Evolutionary conservation across 2,797 vertebrate genomes (phyloP).

Genomic region (Myotis pilosus): DNA sequence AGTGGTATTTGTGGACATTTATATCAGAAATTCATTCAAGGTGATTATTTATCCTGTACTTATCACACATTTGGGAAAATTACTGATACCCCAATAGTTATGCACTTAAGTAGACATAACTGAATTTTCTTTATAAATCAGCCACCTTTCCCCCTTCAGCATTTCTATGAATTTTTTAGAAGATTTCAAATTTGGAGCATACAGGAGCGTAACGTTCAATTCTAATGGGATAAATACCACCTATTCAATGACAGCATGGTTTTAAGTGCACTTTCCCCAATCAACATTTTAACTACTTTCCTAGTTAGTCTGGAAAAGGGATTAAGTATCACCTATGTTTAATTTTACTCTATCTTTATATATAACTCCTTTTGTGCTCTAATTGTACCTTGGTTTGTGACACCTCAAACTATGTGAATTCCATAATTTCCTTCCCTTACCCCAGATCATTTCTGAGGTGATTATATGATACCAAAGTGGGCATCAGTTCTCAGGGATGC

Average conservation of each 20-base stretch:
- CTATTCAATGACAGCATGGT: not conserved
- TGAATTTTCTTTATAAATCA: conserved; percentile 40
- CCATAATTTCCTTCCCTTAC: not conserved
- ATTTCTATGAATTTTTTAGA: conserved; percentile 40
- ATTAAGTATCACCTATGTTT: not conserved
- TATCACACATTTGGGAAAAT: not conserved
- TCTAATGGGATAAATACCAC: conserved; percentile 26
- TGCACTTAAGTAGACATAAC: not conserved
- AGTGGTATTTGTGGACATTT: not conserved
- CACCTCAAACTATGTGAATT: conserved; percentile 10
- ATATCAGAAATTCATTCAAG: conserved; percentile 31
- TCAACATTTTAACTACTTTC: conserved; percentile 33
- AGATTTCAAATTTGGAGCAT: conserved; percentile 51
- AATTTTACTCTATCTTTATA: conserved; percentile 9
- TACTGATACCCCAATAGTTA: not conserved
- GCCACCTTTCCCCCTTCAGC: not conserved
- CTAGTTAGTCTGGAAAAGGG: not conserved
- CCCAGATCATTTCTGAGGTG: not conserved
- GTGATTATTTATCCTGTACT: conserved; percentile 5
- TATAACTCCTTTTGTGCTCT: not conserved
- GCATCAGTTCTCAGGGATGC: not conserved
- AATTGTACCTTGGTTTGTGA: not conserved
- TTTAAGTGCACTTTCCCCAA: conserved; percentile 23
- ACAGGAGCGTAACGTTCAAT: not conserved
- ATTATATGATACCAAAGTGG: not conserved